Evolutionary conservation across 2,888 invertebrate species (phyloP).

Genomic region (Subacronicta megacephala): DNA sequence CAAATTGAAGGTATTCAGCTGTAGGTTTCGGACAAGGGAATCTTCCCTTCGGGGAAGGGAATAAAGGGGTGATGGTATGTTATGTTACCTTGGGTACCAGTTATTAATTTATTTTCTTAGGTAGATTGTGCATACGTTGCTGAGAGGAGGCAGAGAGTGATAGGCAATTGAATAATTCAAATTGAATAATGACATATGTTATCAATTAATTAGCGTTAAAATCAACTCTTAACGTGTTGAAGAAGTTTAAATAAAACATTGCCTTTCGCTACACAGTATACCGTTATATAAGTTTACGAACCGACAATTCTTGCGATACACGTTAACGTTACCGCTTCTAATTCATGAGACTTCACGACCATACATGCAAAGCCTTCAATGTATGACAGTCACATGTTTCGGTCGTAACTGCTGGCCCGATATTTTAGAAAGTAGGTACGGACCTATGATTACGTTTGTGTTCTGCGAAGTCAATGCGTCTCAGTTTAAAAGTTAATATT

Average conservation of each 20-base stretch:
- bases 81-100: too few relatives aligned
- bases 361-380: conserved; percentile 9
- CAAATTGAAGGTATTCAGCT: too few relatives aligned
- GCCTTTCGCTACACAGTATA: conserved; percentile 28
- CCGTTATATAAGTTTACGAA: conserved; percentile 1
- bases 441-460: conserved; percentile 26
- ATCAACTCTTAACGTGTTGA: not conserved
- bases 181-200: not conserved
- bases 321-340: conserved; percentile 28
- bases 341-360: not conserved
- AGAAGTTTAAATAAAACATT: conserved; percentile 23
- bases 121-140: too few relatives aligned
- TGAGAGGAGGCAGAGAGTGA: too few relatives aligned
- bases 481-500: conserved; percentile 33
- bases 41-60: too few relatives aligned
- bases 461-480: conserved; percentile 28
- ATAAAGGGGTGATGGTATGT: too few relatives aligned
- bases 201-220: conserved; percentile 16
- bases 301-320: not conserved
- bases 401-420: conserved; percentile 12
- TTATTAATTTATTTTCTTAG: too few relatives aligned
- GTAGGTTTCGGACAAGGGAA: too few relatives aligned
- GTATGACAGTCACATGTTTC: conserved; percentile 14
- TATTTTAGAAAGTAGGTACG: conserved; percentile 52
- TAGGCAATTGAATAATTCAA: too few relatives aligned